phyloP scores from a whole-genome alignment of 1,140 invertebrate genomes.

The Streblospio benedicti region DNA sequence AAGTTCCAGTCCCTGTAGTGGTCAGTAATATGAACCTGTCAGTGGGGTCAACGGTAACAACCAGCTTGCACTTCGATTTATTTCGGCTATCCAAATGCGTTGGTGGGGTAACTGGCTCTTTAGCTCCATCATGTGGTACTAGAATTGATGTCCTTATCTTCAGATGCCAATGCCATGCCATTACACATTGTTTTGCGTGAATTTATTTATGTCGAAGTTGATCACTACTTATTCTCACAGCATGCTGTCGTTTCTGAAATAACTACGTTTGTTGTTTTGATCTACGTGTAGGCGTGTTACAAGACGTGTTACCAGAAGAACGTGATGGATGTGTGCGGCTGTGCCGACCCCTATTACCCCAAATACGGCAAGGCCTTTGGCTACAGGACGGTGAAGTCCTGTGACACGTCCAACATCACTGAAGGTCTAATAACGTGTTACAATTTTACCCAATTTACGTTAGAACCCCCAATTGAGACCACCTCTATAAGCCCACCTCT shows the following conservation, averaged over 20 bases:
- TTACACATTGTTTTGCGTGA: background rate
- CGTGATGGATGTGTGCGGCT: constrained; percentile 11
- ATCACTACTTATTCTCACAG: background rate
- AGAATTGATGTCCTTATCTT: background rate
- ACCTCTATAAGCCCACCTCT: too few species aligned
- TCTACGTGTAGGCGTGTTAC: constrained; percentile 9
- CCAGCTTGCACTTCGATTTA: too few species aligned
- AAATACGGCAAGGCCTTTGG: background rate
- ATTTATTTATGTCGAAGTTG: background rate
- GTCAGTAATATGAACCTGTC: too few species aligned
- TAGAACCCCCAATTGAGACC: too few species aligned
- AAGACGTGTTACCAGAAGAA: constrained; percentile 18
- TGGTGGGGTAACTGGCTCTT: too few species aligned
- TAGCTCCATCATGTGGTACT: background rate
- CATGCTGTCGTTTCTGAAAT: too few species aligned
- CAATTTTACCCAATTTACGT: too few species aligned
- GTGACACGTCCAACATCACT: constrained; percentile 4
- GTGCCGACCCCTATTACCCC: constrained; percentile 11
- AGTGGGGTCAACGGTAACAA: too few species aligned
- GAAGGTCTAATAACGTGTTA: too few species aligned
- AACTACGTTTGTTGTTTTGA: background rate
- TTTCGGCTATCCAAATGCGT: too few species aligned
- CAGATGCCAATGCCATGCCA: background rate
- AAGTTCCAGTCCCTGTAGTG: too few species aligned
- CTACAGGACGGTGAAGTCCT: background rate